Conservation (phyloP, 2,113 vertebrate genomes). For the Paramisgurnus dabryanus region DNA sequence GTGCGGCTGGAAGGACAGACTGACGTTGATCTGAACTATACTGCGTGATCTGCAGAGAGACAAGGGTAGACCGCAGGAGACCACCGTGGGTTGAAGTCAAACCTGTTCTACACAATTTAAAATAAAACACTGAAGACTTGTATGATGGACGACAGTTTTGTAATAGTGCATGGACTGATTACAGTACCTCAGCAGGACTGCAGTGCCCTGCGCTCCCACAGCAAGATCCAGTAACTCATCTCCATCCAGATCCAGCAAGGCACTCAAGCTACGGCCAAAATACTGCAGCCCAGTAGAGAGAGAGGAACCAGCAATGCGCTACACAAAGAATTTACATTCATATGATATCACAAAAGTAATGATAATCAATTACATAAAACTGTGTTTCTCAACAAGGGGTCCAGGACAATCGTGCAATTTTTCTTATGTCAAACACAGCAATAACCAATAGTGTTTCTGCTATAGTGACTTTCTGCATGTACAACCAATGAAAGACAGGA, state of each 20-base stretch:
- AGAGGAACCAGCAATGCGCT: conserved; percentile 82
- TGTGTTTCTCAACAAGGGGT: too few relatives aligned
- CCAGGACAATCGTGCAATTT: too few relatives aligned
- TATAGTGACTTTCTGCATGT: too few relatives aligned
- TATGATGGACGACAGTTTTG: neutral
- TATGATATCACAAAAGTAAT: too few relatives aligned
- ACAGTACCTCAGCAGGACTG: conserved; percentile 88
- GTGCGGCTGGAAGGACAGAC: conserved; percentile 78
- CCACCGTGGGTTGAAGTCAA: neutral
- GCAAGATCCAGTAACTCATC: conserved; percentile 88
- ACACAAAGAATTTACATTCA: neutral
- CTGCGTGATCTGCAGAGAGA: conserved; percentile 77
- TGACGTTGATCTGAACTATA: conserved; percentile 80
- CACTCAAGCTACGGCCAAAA: conserved; percentile 91
- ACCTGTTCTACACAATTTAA: conserved; percentile 4
- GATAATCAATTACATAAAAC: too few relatives aligned
- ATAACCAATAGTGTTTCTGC: too few relatives aligned
- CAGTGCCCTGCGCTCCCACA: conserved; percentile 88
- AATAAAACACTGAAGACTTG: neutral
- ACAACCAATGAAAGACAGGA: neutral
- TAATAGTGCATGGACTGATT: neutral
- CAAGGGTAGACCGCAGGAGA: neutral
- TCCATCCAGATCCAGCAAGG: conserved; percentile 83
- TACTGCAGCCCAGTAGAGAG: conserved; percentile 81
- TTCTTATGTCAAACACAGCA: too few relatives aligned